phyloP scores from a whole-genome alignment of 2,797 vertebrate genomes.

The Rhadinocentrus ornatus region DNA sequence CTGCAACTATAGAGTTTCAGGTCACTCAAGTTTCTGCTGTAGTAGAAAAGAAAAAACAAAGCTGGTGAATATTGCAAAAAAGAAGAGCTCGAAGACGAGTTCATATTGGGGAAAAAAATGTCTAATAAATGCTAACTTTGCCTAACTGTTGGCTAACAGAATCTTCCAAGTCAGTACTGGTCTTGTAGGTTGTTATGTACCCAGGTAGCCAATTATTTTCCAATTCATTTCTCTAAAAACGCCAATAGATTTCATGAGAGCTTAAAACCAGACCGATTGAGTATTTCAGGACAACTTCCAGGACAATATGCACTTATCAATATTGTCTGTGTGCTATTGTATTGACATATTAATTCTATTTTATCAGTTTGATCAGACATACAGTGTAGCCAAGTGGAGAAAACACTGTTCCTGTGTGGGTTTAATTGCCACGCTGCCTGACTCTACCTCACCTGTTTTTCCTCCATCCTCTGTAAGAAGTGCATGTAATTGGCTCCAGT shows the following conservation, averaged over 20 bases:
- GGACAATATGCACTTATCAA: slow-evolving; percentile 46
- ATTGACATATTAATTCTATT: slow-evolving; percentile 58
- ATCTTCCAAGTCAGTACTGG: background rate
- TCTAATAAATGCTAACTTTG: too few species aligned
- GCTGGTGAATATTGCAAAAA: background rate
- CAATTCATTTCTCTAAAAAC: background rate
- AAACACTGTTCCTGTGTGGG: slow-evolving; percentile 68
- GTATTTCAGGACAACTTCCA: slow-evolving; percentile 41
- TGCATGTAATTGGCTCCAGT: slow-evolving; percentile 75
- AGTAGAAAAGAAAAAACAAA: background rate
- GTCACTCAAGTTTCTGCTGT: background rate
- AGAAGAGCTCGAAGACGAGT: background rate
- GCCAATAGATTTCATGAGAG: background rate
- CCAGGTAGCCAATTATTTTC: background rate
- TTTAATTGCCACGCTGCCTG: slow-evolving; percentile 76
- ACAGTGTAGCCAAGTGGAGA: slow-evolving; percentile 47
- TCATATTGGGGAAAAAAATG: background rate
- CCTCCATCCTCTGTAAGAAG: slow-evolving; percentile 68
- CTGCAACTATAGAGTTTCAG: background rate
- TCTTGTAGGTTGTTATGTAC: background rate
- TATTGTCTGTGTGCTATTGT: slow-evolving; percentile 40
- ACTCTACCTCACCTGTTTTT: slow-evolving; percentile 70
- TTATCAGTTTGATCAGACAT: slow-evolving; percentile 59
- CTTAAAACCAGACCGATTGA: background rate
- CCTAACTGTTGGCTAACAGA: background rate